Conservation (phyloP, 1,140 invertebrate species). For the Trissolcus basalis region DNA sequence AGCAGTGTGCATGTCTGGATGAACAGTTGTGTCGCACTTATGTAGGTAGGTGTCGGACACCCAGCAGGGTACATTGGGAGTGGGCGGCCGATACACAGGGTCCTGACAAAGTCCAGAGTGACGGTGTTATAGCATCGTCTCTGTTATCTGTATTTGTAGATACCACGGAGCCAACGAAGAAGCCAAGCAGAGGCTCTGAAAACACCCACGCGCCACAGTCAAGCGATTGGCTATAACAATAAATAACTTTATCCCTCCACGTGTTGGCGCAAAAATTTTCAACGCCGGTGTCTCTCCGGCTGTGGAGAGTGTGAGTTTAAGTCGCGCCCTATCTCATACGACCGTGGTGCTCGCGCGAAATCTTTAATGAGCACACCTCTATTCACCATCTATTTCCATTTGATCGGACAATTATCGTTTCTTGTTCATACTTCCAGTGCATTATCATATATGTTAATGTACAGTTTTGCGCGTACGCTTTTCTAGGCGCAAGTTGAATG, state of each 20-base stretch:
- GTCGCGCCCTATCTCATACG: conserved; percentile 59
- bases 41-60: conserved; percentile 75
- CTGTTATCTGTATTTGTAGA: conserved; percentile 71
- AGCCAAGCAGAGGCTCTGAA: conserved; percentile 60
- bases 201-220: conserved; percentile 71
- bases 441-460: conserved; percentile 4
- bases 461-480: background rate
- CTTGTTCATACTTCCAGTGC: background rate
- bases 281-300: conserved; percentile 61
- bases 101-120: conserved; percentile 64
- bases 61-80: conserved; percentile 71
- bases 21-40: conserved; percentile 68
- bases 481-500: background rate
- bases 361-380: conserved; percentile 35
- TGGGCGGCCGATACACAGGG: conserved; percentile 70
- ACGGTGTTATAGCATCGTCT: conserved; percentile 64
- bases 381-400: conserved; percentile 18
- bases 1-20: conserved; percentile 40
- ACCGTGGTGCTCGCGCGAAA: conserved; percentile 43
- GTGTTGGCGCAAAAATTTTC: conserved; percentile 69
- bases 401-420: conserved; percentile 13
- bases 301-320: too few relatives aligned
- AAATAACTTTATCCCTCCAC: conserved; percentile 75
- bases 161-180: conserved; percentile 61
- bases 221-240: conserved; percentile 72